Evolutionary conservation across 2,888 invertebrate species (phyloP).

Genomic region (Drosophila sordidula): DNA sequence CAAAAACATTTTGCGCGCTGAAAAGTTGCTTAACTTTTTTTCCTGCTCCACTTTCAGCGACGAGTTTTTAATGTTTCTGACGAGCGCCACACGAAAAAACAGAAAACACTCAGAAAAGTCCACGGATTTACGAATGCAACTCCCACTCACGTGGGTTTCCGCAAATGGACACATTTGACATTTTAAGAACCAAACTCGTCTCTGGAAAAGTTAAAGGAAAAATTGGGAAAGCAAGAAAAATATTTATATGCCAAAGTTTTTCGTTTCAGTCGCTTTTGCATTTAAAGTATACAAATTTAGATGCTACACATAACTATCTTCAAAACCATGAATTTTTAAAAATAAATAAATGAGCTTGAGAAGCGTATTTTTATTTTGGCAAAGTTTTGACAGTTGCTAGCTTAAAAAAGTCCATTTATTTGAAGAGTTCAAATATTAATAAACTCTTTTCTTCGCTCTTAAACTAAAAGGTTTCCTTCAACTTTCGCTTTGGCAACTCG

Average conservation of each 20-base stretch:
- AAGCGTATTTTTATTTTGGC: too few relatives aligned
- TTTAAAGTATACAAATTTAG: too few relatives aligned
- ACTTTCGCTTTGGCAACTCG: constrained; percentile 2
- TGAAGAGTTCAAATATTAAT: too few relatives aligned
- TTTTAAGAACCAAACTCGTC: constrained; percentile 3
- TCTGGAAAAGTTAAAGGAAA: not conserved
- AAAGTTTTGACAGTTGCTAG: too few relatives aligned
- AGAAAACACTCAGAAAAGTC: not conserved
- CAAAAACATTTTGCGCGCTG: constrained; percentile 20
- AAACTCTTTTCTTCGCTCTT: too few relatives aligned
- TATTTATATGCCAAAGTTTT: not conserved
- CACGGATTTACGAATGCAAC: constrained; percentile 6
- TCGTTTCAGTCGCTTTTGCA: not conserved
- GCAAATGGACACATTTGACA: constrained; percentile 25
- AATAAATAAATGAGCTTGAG: too few relatives aligned
- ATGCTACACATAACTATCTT: too few relatives aligned
- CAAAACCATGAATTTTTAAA: too few relatives aligned
- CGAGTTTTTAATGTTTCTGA: constrained; percentile 46
- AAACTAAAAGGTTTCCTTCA: not conserved
- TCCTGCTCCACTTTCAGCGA: constrained; percentile 33
- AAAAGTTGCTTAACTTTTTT: constrained; percentile 25
- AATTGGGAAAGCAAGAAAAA: not conserved
- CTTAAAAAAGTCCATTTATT: too few relatives aligned
- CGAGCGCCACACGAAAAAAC: constrained; percentile 9
- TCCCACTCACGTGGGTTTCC: not conserved